phyloP scores from a whole-genome alignment of 1,140 invertebrate species.

The Hormaphis cornu region DNA sequence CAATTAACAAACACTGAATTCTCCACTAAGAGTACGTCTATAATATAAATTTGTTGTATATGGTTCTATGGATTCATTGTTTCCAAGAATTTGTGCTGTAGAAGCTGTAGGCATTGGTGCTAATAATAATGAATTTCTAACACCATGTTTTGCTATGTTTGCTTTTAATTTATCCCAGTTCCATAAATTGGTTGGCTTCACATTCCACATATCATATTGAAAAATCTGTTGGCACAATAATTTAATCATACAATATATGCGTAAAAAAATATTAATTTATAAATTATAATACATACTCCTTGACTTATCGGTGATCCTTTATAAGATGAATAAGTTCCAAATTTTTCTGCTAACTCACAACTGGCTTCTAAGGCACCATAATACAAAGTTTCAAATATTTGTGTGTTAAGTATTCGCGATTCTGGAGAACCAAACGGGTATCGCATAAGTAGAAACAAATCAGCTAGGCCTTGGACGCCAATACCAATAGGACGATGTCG shows the following conservation, averaged over 20 bases:
- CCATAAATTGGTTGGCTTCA: slow-evolving; percentile 78
- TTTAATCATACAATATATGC: background rate
- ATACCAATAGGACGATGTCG: slow-evolving; percentile 92
- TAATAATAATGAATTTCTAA: slow-evolving; percentile 87
- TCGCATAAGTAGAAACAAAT: slow-evolving; percentile 91
- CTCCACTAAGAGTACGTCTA: slow-evolving; percentile 60
- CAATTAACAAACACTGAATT: slow-evolving; percentile 53
- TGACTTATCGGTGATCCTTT: slow-evolving; percentile 83
- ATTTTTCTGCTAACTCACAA: slow-evolving; percentile 82
- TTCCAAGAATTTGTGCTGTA: slow-evolving; percentile 97
- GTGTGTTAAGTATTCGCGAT: slow-evolving; percentile 78
- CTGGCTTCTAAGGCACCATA: slow-evolving; percentile 93
- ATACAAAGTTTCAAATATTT: slow-evolving; percentile 98
- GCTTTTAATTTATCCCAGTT: slow-evolving; percentile 78
- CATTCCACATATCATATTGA: slow-evolving; percentile 98
- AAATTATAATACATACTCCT: slow-evolving; percentile 46
- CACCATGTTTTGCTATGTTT: slow-evolving; percentile 81
- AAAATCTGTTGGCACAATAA: slow-evolving; percentile 51
- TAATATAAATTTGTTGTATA: slow-evolving; percentile 97
- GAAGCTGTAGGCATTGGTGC: slow-evolving; percentile 99
- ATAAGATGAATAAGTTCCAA: slow-evolving; percentile 86
- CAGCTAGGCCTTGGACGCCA: slow-evolving; percentile 93
- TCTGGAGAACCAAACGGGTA: slow-evolving; percentile 82
- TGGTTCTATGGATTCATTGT: slow-evolving; percentile 97
- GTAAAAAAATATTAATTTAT: background rate